These are phyloP conservation scores for Myotis findleyi DNA, from an alignment of 2,797 vertebrate species.

Conservation along the genomic window DNA sequence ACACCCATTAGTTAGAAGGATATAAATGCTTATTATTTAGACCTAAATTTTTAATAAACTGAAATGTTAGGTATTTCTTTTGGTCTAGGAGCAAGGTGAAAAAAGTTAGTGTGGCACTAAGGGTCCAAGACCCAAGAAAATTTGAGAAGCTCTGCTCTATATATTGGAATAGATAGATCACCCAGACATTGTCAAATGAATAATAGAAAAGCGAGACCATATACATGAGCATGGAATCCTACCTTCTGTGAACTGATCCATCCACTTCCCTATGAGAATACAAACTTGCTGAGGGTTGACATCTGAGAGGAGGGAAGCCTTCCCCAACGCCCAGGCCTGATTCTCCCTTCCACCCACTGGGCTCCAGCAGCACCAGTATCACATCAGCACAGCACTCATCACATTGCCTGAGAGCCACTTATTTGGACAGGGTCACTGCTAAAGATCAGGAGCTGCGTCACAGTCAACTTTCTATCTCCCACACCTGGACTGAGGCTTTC, in stretches of 20 bases:
- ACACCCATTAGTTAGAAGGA: neutral
- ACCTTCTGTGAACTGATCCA: neutral
- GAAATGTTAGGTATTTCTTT: neutral
- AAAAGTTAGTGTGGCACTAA: neutral
- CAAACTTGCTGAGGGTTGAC: neutral
- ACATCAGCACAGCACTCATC: neutral
- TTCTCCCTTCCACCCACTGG: neutral
- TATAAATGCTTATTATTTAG: slow-evolving; percentile 30
- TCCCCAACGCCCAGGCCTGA: neutral
- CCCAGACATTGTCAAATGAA: neutral
- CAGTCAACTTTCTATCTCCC: neutral
- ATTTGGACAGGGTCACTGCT: neutral
- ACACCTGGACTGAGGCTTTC: neutral
- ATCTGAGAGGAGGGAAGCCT: neutral
- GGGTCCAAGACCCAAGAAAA: neutral
- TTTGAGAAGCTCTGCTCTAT: neutral
- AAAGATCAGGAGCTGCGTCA: neutral
- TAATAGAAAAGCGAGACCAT: neutral
- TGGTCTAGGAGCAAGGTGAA: neutral
- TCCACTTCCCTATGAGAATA: neutral
- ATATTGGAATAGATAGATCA: neutral
- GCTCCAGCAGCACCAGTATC: neutral
- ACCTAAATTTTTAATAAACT: slow-evolving; percentile 8
- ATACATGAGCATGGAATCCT: neutral
- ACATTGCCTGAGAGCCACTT: neutral